Evolutionary conservation across 2,888 invertebrate genomes (phyloP), one percentile per base, ranked within the genome.

Genomic region (Muschampia plurimacula): DNA sequence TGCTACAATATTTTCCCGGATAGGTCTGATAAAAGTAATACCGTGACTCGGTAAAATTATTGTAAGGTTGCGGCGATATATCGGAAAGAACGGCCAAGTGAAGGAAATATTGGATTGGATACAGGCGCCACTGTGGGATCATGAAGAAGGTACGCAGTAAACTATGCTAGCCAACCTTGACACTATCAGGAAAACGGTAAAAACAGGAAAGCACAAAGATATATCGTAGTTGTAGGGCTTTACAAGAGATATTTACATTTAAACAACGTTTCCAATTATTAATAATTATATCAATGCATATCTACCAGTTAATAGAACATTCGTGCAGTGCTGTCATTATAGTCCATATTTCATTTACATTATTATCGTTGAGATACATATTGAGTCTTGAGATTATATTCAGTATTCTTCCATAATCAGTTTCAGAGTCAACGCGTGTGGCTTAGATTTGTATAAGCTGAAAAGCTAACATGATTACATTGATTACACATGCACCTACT

Each of bases 71-170:
- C 71, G 13, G 39, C 36, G 6, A 59, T 65, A 66, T 66, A 60
- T 66, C 55, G 59, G n/a, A 46, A 15, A 60, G 60, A 71, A 59
- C 60, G 66, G 59, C n/a, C 32, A 36, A n/a, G 32, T 44, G 59
- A 39, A 66, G 15, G 49, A 66, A 66, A 60, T 71, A 71, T 71
- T 36, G 59, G 32, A 36, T 46, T 22, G 22, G 22, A 22, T 22
- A 36, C 44, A 9, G n/a, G 36, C 46, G 41, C 32, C n/a, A 6
- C 6, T 3, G 52, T 22, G 32, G 36, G 41, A 15, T 36, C 57
- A n/a, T 44, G n/a, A 46, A 2, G 22, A 67, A 66, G 52, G 55
- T 52, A 2, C 15, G 4, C 52, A 52, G 6, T 46, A 46, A 46
- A 46, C 12, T 46, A 46, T 46, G 10, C 12, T 46, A 12, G 12